These are phyloP conservation scores for Pasiphila rectangulata DNA, from an alignment of 2,888 invertebrate species.

Conservation along the genomic window DNA sequence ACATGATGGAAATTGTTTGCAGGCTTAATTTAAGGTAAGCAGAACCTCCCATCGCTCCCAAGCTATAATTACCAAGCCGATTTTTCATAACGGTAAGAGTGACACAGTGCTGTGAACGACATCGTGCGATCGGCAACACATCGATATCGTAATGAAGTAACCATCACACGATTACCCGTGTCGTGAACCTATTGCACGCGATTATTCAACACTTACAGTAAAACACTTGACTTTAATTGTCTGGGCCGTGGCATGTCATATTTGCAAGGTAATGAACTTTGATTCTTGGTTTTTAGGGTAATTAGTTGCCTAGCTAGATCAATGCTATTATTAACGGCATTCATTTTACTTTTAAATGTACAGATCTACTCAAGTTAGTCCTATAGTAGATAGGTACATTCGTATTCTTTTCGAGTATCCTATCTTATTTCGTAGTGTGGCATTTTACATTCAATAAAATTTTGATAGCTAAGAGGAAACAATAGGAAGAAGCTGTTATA, in stretches of 20 bases:
- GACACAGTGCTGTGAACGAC: conserved; percentile 60
- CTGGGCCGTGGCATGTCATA: conserved; percentile 8
- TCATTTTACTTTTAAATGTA: no score
- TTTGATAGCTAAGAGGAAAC: no score
- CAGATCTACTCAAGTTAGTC: no score
- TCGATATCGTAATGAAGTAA: conserved; percentile 41
- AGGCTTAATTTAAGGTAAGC: background rate
- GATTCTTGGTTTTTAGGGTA: background rate
- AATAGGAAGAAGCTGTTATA: no score
- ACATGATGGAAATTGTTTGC: background rate
- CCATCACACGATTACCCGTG: conserved; percentile 37
- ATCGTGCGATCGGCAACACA: conserved; percentile 50
- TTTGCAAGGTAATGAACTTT: conserved; percentile 5
- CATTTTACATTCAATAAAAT: no score
- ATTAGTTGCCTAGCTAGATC: background rate
- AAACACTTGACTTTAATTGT: conserved; percentile 12
- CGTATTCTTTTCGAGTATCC: no score
- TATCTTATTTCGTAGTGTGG: no score
- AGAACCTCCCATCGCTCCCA: background rate
- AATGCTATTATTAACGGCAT: no score
- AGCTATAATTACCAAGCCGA: conserved; percentile 3
- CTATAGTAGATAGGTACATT: no score
- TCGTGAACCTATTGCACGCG: conserved; percentile 28
- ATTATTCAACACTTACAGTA: conserved; percentile 20
- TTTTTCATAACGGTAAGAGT: conserved; percentile 35